Evolutionary conservation across 2,888 invertebrate genomes (phyloP), one percentile per base, ranked within the genome.

Genomic region (Meliscaeva auricollis): DNA sequence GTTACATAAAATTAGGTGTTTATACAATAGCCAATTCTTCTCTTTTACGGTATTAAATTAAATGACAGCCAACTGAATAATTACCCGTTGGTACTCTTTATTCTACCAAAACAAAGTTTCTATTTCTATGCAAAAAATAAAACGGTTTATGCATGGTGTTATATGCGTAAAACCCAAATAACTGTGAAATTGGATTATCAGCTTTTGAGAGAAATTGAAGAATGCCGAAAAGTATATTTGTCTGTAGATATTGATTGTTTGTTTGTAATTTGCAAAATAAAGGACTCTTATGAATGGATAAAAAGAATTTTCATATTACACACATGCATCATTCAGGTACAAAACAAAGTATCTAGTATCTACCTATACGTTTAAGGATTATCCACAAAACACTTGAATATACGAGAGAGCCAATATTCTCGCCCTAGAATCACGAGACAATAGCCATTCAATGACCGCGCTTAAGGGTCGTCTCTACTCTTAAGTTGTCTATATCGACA

Each of bases 131-230:
- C 30, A 60, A 62, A 60, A 50, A 70, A 73, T 22, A 50, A 41
- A 30, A 46, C 22, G 41, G 8, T 54, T 58, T 54, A 44, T 66
- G 52, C 26, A n/a, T n/a, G n/a, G n/a, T 26, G 4, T 26, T 26
- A 26, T 48, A 58, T 69, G 50, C 48, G 32, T 38, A 35, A 74
- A 77, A 83, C 38, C 74, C 8, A 79, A 74, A 76, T 56, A 44
- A 41, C 83, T 70, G 70, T 84, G 70, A 84, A 84, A 84, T 84
- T 75, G 73, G 84, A 84, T 84, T 84, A 68, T 70, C 46, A 52
- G 38, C 64, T 58, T 50, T 46, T 48, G 44, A n/a, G n/a, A n/a
- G n/a, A 54, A 38, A 26, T 38, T 9, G 32, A 58, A 11, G 20
- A 32, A 52, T 74, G 20, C 64, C 69, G 48, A 75, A 70, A 76